Evolutionary conservation across 2,113 vertebrate genomes (phyloP).

Genomic region (Benthochromis sp.): DNA sequence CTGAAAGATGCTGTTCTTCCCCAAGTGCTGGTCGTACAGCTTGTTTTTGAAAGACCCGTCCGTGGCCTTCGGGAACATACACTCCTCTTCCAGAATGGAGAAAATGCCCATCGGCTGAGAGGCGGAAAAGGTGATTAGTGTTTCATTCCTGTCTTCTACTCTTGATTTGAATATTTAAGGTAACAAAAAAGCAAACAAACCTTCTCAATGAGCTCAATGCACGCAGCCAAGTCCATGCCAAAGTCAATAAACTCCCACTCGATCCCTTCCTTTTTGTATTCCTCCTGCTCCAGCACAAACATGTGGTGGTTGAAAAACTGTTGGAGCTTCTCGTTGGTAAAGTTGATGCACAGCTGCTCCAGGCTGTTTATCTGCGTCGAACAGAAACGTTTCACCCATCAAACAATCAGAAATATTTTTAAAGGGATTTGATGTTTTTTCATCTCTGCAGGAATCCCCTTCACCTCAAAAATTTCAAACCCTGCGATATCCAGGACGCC

Average conservation of each 20-base stretch:
- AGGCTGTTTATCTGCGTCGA: slow-evolving; percentile 28
- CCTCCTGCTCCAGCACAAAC: neutral
- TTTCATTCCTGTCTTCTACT: fast-evolving
- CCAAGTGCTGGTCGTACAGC: neutral
- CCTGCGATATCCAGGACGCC: slow-evolving; percentile 57
- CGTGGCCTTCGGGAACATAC: neutral
- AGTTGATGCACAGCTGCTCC: neutral
- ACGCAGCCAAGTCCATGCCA: slow-evolving; percentile 85
- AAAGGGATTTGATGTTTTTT: neutral
- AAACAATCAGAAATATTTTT: fast-evolving
- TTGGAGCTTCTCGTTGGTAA: neutral
- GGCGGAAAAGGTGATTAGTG: neutral
- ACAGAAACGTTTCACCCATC: fast-evolving
- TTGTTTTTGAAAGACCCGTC: neutral
- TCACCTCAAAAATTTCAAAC: slow-evolving; percentile 59
- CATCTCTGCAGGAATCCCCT: neutral
- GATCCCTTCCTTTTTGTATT: slow-evolving; percentile 61
- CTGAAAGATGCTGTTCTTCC: neutral
- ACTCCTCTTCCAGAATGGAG: neutral
- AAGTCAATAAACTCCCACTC: slow-evolving; percentile 85
- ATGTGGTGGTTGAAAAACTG: neutral
- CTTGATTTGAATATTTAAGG: neutral
- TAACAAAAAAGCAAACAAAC: slow-evolving; percentile 28
- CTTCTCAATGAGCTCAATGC: slow-evolving; percentile 57
- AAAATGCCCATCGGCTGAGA: neutral